Conservation (phyloP, 1,140 invertebrate genomes). For the Diorhabda elongata region DNA sequence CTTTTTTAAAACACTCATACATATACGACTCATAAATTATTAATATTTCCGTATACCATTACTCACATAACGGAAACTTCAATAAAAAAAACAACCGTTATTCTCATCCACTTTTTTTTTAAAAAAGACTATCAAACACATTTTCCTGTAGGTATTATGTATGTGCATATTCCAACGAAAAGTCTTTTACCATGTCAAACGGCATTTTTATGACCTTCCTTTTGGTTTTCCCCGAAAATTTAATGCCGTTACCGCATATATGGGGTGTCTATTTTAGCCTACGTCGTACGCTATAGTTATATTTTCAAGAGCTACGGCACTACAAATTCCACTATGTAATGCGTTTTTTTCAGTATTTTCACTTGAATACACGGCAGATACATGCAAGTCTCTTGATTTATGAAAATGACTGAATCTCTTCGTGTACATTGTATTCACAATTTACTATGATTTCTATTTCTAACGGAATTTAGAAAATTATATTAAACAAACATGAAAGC, state of each 20-base stretch:
- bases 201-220: neutral
- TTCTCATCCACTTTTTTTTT: neutral
- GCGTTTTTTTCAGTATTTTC: neutral
- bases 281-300: neutral
- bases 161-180: neutral
- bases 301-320: neutral
- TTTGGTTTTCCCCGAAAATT: conserved; percentile 1
- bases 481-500: too few relatives aligned
- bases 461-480: too few relatives aligned
- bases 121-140: neutral
- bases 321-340: neutral
- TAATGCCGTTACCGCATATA: neutral
- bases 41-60: neutral
- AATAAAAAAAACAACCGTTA: neutral
- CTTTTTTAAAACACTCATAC: too few relatives aligned
- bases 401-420: too few relatives aligned
- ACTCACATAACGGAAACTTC: neutral
- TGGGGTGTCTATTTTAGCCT: neutral
- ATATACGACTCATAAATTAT: too few relatives aligned
- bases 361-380: neutral
- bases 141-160: neutral
- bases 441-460: too few relatives aligned
- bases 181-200: conserved; percentile 2
- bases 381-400: neutral
- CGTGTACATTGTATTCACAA: too few relatives aligned